These are phyloP conservation scores for Cremastinae sp. DNA, from an alignment of 2,888 invertebrate genomes.

Conservation along the genomic window DNA sequence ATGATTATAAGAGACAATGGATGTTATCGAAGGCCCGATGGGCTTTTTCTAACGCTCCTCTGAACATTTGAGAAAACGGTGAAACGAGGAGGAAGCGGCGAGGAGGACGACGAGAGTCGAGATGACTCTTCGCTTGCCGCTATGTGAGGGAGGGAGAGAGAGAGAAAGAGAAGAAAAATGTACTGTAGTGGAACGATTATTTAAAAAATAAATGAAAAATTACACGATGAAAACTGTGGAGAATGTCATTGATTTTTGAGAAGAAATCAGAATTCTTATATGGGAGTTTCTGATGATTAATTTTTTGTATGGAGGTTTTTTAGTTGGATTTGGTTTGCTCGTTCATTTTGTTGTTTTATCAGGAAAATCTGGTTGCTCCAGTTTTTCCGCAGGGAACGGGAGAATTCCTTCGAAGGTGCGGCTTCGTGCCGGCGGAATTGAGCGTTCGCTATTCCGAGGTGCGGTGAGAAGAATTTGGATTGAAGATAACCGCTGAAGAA, in stretches of 20 bases:
- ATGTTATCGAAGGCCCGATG: constrained; percentile 39
- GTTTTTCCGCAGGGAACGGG: too few relatives aligned
- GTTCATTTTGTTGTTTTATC: too few relatives aligned
- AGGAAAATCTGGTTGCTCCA: too few relatives aligned
- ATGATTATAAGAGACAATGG: constrained; percentile 30
- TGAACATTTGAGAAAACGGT: constrained; percentile 29
- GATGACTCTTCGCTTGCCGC: constrained; percentile 69
- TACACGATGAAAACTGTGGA: constrained; percentile 67
- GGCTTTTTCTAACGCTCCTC: constrained; percentile 12
- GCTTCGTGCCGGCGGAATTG: too few relatives aligned
- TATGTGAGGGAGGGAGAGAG: constrained; percentile 64
- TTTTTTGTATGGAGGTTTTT: too few relatives aligned
- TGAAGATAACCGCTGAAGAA: too few relatives aligned
- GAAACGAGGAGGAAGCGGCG: constrained; percentile 32
- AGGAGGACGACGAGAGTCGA: constrained; percentile 56
- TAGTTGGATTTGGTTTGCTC: too few relatives aligned
- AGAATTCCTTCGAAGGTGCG: too few relatives aligned
- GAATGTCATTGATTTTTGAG: background rate
- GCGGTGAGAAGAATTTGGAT: too few relatives aligned
- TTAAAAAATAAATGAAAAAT: constrained; percentile 74
- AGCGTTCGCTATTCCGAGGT: too few relatives aligned
- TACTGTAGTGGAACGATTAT: constrained; percentile 76
- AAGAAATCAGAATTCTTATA: too few relatives aligned
- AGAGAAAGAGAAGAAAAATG: constrained; percentile 52
- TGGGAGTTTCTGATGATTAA: too few relatives aligned